These are phyloP conservation scores for Isichthys henryi DNA, from an alignment of 2,113 vertebrate species.

Conservation along the genomic window DNA sequence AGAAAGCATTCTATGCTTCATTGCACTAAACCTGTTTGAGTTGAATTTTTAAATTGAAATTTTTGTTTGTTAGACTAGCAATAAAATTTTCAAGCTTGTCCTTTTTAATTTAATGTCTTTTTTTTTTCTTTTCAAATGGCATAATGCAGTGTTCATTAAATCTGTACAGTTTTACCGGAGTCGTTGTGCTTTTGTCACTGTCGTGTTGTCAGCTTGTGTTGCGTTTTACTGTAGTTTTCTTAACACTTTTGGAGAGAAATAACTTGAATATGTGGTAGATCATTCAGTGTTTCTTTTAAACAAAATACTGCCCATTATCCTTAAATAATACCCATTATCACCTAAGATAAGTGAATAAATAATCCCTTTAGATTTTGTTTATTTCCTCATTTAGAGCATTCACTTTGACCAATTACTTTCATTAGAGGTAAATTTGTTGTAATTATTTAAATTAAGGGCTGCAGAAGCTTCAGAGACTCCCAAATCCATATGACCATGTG, in stretches of 20 bases:
- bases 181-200: neutral
- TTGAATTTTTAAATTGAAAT: constrained; percentile 4
- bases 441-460: neutral
- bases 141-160: neutral
- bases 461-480: neutral
- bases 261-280: neutral
- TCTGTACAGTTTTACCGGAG: neutral
- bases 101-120: neutral
- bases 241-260: neutral
- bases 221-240: neutral
- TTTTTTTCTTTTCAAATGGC: neutral
- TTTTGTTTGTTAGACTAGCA: constrained; percentile 12
- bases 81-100: constrained; percentile 11
- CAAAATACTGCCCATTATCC: too few species aligned
- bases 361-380: neutral
- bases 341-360: neutral
- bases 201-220: neutral
- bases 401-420: neutral
- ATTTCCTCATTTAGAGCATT: neutral
- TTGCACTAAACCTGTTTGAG: neutral
- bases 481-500: neutral
- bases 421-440: neutral
- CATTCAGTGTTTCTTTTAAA: too few species aligned
- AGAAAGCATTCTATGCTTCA: neutral
- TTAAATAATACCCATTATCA: neutral